Evolutionary conservation across 2,113 vertebrate species (phyloP), one percentile per base, ranked within the genome.

Genomic region (Myotis lucifugus): DNA sequence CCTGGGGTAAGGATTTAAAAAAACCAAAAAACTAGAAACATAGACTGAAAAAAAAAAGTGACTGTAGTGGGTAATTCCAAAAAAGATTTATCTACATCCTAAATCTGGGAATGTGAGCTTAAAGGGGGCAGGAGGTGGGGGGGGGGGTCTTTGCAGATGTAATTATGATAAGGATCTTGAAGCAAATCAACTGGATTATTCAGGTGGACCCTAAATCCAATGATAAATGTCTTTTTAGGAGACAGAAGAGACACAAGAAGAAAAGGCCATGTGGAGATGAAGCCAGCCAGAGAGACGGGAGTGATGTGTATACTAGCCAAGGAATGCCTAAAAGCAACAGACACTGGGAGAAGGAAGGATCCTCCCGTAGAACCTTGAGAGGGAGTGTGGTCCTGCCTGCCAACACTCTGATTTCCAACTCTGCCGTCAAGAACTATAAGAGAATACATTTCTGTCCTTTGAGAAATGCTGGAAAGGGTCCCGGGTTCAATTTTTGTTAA

Each of bases 11-110:
- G 25, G 59, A 52, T 52, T 52, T 2, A 52, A 52, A 29, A 29
- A 27, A 27, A 27, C 14, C 97, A 98, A 97, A 98, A 98, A 98
- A 61, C 23, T 10, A 61, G 73, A 95, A 97, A 97, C 56, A 52
- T 93, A 83, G 97, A 96, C 76, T 81, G 9, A n/a, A 50, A 76
- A 88, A 88, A 52, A 70, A 50, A 59, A 73, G 85, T 54, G 61
- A 32, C 29, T 32, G 3, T 67, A 27, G 56, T 67, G 2, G 14
- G n/a, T 46, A 59, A 40, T 4, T 48, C 13, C 21, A 21, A 5
- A 10, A 70, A 85, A 27, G n/a, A 59, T 52, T 8, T 61, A 14
- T 34, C 10, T 12, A 15, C 0, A 2, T 70, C 27, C 72, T 54
- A 54, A n/a, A 72, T 40, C 73, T 64, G 27, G 37, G 72, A 61